These are phyloP conservation scores for Zaprionus africanus DNA, from an alignment of 1,140 invertebrate genomes.

Conservation along the genomic window DNA sequence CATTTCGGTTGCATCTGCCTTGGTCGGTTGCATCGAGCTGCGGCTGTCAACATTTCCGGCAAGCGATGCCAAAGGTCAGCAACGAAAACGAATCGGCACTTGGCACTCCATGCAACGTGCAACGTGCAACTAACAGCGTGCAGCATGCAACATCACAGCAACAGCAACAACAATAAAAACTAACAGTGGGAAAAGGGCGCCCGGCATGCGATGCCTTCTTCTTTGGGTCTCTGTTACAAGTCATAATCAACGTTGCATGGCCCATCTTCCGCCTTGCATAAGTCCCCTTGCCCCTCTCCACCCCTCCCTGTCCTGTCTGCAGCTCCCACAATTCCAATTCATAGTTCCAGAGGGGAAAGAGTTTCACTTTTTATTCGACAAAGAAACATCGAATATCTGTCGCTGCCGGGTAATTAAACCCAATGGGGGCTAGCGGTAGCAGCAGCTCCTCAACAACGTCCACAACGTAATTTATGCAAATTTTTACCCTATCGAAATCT, in stretches of 20 bases:
- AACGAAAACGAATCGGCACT: constrained; percentile 49
- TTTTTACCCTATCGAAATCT: constrained; percentile 51
- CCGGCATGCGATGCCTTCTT: constrained; percentile 59
- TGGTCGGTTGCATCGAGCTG: constrained; percentile 6
- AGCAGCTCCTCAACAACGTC: neutral
- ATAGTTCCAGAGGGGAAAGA: constrained; percentile 20
- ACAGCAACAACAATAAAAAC: neutral
- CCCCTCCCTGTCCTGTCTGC: neutral
- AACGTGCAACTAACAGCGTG: constrained; percentile 10
- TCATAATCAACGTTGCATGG: constrained; percentile 74
- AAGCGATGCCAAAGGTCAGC: constrained; percentile 71
- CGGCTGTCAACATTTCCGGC: constrained; percentile 65
- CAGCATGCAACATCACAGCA: constrained; percentile 39
- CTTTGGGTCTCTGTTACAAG: constrained; percentile 73
- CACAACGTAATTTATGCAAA: constrained; percentile 69
- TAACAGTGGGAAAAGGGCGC: constrained; percentile 65
- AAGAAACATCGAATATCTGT: constrained; percentile 28
- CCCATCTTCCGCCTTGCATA: constrained; percentile 78
- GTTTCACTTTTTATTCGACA: constrained; percentile 66
- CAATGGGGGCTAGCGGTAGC: constrained; percentile 61
- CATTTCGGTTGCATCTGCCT: constrained; percentile 35
- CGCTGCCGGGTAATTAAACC: constrained; percentile 72
- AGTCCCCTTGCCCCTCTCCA: constrained; percentile 22
- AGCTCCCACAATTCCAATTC: neutral
- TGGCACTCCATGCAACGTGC: constrained; percentile 34